Conservation (phyloP, 2,797 vertebrate species). For the Synaphobranchus kaupii region DNA sequence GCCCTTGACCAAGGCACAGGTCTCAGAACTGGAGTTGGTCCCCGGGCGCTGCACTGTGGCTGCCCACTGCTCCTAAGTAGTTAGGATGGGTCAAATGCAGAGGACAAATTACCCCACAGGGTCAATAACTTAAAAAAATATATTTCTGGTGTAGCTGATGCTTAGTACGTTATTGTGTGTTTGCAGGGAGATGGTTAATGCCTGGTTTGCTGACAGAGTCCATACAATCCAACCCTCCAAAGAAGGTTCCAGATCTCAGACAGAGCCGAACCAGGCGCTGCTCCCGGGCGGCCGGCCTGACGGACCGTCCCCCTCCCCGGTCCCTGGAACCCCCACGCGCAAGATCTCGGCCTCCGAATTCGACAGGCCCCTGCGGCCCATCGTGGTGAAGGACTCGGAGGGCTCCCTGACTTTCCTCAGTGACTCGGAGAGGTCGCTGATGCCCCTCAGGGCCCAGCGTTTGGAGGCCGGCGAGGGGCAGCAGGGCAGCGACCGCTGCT, state of each 20-base stretch:
- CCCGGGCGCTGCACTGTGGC: too few relatives aligned
- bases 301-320: conserved; percentile 63
- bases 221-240: conserved; percentile 85
- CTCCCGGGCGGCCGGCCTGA: conserved; percentile 53
- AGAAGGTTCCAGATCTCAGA: conserved; percentile 67
- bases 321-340: conserved; percentile 79
- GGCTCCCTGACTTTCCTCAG: conserved; percentile 89
- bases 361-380: conserved; percentile 91
- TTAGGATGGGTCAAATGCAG: too few relatives aligned
- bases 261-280: conserved; percentile 62
- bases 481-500: conserved; percentile 75
- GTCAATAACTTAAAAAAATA: too few relatives aligned
- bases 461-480: conserved; percentile 45
- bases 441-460: conserved; percentile 71
- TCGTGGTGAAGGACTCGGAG: conserved; percentile 90
- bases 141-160: not conserved
- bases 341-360: conserved; percentile 97
- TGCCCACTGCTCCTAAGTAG: too few relatives aligned
- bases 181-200: conserved; percentile 96
- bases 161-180: not conserved
- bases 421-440: conserved; percentile 80
- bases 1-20: too few relatives aligned
- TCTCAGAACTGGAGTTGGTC: too few relatives aligned
- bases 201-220: conserved; percentile 95
- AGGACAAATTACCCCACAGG: too few relatives aligned